Percentiles rank a stretch among this genome's conserved stretches.
Conservation (phyloP, 1,140 invertebrate genomes). For the Nymphalis io region DNA sequence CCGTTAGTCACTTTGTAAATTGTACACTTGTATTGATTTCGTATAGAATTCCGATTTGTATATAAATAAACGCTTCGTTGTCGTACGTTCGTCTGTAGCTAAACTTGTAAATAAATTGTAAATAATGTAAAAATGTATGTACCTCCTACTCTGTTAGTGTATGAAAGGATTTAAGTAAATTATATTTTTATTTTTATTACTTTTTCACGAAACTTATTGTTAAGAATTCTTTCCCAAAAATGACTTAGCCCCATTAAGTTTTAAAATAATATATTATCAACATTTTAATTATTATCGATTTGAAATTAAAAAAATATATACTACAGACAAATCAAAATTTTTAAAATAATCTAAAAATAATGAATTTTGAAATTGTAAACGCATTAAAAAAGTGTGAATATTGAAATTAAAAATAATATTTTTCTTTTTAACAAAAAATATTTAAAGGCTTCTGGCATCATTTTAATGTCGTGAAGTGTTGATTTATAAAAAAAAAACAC, state of each 20-base stretch:
- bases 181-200: slow-evolving; percentile 55
- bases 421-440: neutral
- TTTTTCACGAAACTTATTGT: slow-evolving; percentile 45
- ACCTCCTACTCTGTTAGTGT: slow-evolving; percentile 6
- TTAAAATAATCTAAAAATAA: neutral
- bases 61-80: slow-evolving; percentile 5
- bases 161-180: slow-evolving; percentile 4
- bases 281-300: neutral
- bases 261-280: slow-evolving; percentile 42
- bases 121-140: slow-evolving; percentile 20
- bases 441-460: neutral
- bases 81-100: neutral
- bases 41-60: neutral
- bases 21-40: neutral
- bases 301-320: neutral
- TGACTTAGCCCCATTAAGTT: slow-evolving; percentile 54
- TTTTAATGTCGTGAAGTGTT: neutral
- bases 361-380: no score
- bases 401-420: neutral
- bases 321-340: neutral
- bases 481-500: neutral
- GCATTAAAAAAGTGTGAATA: neutral
- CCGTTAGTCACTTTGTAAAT: slow-evolving; percentile 3
- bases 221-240: slow-evolving; percentile 50
- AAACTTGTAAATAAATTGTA: slow-evolving; percentile 10